phyloP scores from a whole-genome alignment of 2,888 invertebrate species.

The Orthosia cruda region DNA sequence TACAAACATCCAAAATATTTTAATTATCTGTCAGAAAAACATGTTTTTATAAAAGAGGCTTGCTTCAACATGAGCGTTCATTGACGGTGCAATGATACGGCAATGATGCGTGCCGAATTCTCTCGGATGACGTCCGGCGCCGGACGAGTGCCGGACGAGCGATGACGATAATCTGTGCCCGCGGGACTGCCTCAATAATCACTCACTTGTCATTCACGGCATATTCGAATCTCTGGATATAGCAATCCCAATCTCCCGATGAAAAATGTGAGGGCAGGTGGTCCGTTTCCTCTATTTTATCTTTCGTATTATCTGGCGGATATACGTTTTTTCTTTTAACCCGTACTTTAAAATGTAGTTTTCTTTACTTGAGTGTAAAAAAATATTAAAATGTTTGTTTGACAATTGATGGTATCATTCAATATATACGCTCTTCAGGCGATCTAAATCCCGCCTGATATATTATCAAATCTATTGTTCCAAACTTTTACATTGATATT shows the following conservation, averaged over 20 bases:
- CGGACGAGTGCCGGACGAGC: constrained; percentile 50
- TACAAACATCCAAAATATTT: constrained; percentile 8
- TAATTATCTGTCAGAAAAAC: constrained; percentile 15
- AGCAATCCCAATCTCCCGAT: constrained; percentile 22
- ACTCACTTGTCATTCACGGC: constrained; percentile 64
- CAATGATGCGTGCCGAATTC: constrained; percentile 61
- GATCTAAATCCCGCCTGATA: constrained; percentile 13
- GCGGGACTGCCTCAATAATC: constrained; percentile 65
- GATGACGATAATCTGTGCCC: constrained; percentile 69
- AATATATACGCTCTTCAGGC: constrained; percentile 11
- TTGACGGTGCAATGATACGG: constrained; percentile 52
- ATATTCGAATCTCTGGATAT: constrained; percentile 49
- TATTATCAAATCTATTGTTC: constrained; percentile 13
- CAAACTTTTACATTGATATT: constrained; percentile 38
- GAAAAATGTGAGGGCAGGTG: constrained; percentile 52
- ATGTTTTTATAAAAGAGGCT: constrained; percentile 17
- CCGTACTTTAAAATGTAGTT: constrained; percentile 2
- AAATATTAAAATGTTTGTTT: neutral
- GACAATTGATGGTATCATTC: no score
- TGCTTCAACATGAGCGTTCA: constrained; percentile 16
- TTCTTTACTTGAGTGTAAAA: neutral
- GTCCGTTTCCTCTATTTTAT: constrained; percentile 32
- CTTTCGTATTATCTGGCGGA: constrained; percentile 16
- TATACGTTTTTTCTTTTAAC: neutral
- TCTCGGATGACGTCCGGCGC: constrained; percentile 57